phyloP scores from a whole-genome alignment of 2,888 invertebrate species.

The Adineta ricciae region DNA sequence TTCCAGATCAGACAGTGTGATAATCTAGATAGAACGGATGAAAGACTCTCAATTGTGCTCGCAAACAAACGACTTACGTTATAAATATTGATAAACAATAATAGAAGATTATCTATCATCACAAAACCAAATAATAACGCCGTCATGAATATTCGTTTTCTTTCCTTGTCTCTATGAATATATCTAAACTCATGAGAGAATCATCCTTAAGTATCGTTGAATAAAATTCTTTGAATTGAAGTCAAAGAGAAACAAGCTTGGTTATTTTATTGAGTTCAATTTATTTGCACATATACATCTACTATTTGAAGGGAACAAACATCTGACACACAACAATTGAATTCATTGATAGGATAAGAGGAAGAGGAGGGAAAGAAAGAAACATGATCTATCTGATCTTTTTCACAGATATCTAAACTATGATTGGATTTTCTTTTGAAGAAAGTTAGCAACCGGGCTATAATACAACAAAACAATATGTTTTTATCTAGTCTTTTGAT shows the following conservation, averaged over 20 bases:
- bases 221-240: background rate
- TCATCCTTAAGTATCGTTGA: background rate
- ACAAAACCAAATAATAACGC: background rate
- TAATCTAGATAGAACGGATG: background rate
- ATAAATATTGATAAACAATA: background rate
- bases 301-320: background rate
- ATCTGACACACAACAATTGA: background rate
- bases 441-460: background rate
- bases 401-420: background rate
- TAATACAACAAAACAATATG: background rate
- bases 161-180: too few relatives aligned
- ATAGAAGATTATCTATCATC: background rate
- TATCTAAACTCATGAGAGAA: background rate
- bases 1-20: constrained; percentile 5
- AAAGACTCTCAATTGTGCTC: background rate
- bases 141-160: background rate
- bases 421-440: background rate
- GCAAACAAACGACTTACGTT: background rate
- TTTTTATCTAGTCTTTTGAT: background rate
- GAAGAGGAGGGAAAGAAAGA: background rate
- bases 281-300: background rate
- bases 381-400: background rate
- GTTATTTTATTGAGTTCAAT: background rate
- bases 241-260: background rate
- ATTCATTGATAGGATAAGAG: background rate